phyloP scores from a whole-genome alignment of 2,888 invertebrate genomes.

The Hedychridium roseum region DNA sequence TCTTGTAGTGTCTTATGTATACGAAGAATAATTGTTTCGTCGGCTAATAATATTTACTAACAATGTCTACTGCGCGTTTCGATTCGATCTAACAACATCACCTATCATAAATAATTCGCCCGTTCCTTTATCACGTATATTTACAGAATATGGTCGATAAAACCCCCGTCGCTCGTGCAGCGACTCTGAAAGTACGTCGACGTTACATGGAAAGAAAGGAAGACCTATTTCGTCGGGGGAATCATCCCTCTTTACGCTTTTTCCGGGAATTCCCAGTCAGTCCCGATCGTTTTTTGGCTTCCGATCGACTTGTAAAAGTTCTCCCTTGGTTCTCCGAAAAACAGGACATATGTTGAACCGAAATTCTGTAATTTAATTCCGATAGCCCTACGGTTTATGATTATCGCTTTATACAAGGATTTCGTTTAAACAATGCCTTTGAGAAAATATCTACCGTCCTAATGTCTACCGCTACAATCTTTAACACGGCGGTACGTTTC shows the following conservation, averaged over 20 bases:
- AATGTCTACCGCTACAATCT: no score
- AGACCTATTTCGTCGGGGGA: slow-evolving; percentile 28
- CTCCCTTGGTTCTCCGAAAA: no score
- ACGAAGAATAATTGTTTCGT: slow-evolving; percentile 18
- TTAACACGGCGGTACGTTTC: no score
- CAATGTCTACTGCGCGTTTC: slow-evolving; percentile 7
- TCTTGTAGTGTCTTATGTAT: slow-evolving; percentile 13
- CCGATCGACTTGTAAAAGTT: slow-evolving; percentile 1
- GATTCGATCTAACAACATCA: slow-evolving; percentile 10
- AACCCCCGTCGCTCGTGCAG: slow-evolving; percentile 21
- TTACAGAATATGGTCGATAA: slow-evolving; percentile 25
- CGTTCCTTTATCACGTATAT: no score
- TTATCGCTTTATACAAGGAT: no score
- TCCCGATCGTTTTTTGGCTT: slow-evolving; percentile 4
- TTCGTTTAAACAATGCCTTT: no score
- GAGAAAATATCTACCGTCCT: no score
- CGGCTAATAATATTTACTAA: slow-evolving; percentile 5
- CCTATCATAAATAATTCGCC: no score
- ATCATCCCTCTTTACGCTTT: slow-evolving; percentile 5
- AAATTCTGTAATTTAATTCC: no score
- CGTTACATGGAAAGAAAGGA: slow-evolving; percentile 34
- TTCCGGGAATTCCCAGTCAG: background rate
- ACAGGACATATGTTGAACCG: no score
- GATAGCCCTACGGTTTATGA: no score
- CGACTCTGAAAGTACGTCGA: slow-evolving; percentile 24